Evolutionary conservation across 2,888 invertebrate genomes (phyloP), one percentile per base, ranked within the genome.

Genomic region (Leistus spinibarbis): DNA sequence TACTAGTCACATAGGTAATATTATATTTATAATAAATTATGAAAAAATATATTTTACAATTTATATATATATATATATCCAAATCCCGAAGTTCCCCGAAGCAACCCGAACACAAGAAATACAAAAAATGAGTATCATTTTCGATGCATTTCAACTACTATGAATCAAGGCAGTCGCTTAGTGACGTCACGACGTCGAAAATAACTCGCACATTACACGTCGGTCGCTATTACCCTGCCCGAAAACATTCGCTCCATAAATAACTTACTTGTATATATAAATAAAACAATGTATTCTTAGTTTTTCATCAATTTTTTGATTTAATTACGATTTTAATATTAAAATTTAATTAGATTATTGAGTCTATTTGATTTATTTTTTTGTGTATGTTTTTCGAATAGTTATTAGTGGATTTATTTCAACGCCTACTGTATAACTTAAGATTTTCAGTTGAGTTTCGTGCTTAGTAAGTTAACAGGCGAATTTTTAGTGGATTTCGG

Each of bases 141-240:
- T 20, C 20, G 24, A 64, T 24, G 64, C 64, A 27, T 17, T 63
- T 54, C 53, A 70, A 63, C 62, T 53, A 16, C n/a, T 40, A 22
- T 63, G 17, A 57, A 57, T 57, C 24, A 60, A 54, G 53, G 22
- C 54, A 54, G 76, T 77, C 72, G 54, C 3, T 9, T 3, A 19
- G 60, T 76, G 79, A 81, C 81, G 81, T 80, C 81, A 80, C 77
- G 10, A 76, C 78, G 78, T 79, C 80, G 10, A 79, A 81, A 81
- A 81, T 80, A 80, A 79, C 76, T 76, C 22, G 10, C 40, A 64
- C 22, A 64, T 64, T 27, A 40, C 40, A 40, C 40, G 40, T 40
- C 40, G 40, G 40, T 13, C 4, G 20, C 19, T 66, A 66, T 23
- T 64, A 69, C 62, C 64, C 76, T 76, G 75, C 78, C 72, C 77